Evolutionary conservation across 2,113 vertebrate species (phyloP).

Genomic region (Zapornia atra): DNA sequence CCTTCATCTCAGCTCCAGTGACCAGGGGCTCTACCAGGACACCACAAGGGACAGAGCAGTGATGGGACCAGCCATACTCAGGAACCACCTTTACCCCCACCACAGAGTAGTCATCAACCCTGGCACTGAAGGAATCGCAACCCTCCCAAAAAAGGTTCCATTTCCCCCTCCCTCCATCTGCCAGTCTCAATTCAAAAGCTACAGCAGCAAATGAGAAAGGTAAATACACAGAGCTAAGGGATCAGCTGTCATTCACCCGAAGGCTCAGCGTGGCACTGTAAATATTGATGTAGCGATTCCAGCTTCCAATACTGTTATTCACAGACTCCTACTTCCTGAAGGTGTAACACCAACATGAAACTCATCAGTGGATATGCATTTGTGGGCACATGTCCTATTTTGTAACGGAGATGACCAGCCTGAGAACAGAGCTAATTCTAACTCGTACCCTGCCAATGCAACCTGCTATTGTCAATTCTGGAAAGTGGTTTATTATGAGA

Average conservation of each 20-base stretch:
- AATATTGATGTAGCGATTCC: neutral
- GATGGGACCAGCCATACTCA: neutral
- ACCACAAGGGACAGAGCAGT: fast-evolving
- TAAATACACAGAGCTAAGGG: neutral
- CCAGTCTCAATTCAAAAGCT: neutral
- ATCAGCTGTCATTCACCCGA: neutral
- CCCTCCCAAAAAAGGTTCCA: fast-evolving
- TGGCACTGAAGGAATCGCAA: fast-evolving
- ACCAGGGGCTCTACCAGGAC: neutral
- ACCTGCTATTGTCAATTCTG: neutral
- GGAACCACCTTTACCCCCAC: neutral
- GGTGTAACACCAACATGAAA: neutral
- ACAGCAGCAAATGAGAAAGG: neutral
- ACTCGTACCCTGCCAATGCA: neutral
- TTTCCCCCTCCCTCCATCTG: neutral
- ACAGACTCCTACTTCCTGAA: fast-evolving
- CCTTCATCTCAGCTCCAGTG: neutral
- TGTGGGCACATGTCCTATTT: neutral
- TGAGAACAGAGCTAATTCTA: neutral
- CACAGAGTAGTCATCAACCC: neutral
- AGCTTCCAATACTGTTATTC: neutral
- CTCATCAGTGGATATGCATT: neutral
- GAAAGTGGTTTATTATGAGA: neutral
- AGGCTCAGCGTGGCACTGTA: neutral
- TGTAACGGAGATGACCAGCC: fast-evolving